Evolutionary conservation across 2,888 invertebrate genomes (phyloP).

Genomic region (Trichopoda pennipes): DNA sequence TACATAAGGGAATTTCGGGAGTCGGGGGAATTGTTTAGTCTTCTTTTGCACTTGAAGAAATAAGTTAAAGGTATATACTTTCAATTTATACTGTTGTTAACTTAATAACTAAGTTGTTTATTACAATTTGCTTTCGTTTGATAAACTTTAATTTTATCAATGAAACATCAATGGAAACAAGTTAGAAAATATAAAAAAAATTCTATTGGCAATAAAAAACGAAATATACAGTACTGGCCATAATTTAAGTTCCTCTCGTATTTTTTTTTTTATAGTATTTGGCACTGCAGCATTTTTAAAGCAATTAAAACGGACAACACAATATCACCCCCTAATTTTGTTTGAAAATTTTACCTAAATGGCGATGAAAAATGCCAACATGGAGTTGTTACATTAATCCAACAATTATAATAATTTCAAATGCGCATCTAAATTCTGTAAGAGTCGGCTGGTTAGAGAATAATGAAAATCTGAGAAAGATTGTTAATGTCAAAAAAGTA

Average conservation of each 20-base stretch:
- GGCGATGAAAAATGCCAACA: no score
- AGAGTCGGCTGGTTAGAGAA: no score
- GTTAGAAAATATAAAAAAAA: slow-evolving; percentile 44
- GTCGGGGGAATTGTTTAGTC: slow-evolving; percentile 33
- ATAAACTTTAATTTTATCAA: slow-evolving; percentile 48
- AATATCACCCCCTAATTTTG: no score
- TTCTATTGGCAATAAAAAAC: slow-evolving; percentile 56
- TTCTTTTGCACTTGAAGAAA: slow-evolving; percentile 48
- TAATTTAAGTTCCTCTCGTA: neutral
- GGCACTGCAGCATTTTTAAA: no score
- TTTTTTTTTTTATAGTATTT: no score
- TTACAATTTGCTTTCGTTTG: slow-evolving; percentile 11
- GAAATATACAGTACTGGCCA: neutral
- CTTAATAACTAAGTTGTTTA: slow-evolving; percentile 48
- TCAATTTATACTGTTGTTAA: slow-evolving; percentile 57
- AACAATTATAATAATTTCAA: no score
- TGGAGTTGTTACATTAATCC: no score
- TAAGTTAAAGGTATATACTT: slow-evolving; percentile 38
- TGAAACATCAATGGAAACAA: slow-evolving; percentile 18
- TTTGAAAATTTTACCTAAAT: no score
- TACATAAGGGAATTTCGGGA: slow-evolving; percentile 39
- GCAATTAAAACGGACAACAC: no score
- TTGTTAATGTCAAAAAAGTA: no score
- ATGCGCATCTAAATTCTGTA: no score
- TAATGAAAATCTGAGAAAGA: no score